phyloP scores from a whole-genome alignment of 2,113 vertebrate species.

The Pteronura brasiliensis region DNA sequence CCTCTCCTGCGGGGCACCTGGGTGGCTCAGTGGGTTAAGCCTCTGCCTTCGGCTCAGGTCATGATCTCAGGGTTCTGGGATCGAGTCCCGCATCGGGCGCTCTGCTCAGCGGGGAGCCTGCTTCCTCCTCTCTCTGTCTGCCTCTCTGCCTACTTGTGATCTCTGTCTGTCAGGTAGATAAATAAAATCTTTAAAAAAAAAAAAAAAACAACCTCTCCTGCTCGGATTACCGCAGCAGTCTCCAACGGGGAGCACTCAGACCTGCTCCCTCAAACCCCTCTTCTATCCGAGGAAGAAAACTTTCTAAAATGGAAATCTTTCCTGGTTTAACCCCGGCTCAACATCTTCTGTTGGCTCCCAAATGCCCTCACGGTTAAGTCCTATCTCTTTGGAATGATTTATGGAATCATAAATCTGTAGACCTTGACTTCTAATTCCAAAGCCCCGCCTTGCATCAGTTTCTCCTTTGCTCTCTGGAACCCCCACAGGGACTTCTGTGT shows the following conservation, averaged over 20 bases:
- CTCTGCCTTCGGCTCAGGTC: too few relatives aligned
- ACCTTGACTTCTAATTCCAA: background rate
- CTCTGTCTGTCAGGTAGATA: too few relatives aligned
- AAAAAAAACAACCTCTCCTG: background rate
- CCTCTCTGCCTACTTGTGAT: too few relatives aligned
- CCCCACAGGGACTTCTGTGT: background rate
- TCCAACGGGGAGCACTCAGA: background rate
- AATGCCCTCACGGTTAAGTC: background rate
- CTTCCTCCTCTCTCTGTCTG: too few relatives aligned
- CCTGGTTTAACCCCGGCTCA: background rate
- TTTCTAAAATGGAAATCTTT: constrained; percentile 12
- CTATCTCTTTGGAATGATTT: background rate
- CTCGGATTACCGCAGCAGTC: background rate
- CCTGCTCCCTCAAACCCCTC: background rate
- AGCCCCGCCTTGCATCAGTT: background rate
- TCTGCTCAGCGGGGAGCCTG: too few relatives aligned
- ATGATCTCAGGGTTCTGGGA: too few relatives aligned
- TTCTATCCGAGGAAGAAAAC: constrained; percentile 3
- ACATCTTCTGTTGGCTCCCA: background rate
- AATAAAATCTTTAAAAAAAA: too few relatives aligned
- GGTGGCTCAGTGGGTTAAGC: too few relatives aligned
- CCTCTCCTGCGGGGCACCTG: background rate
- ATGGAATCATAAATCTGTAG: background rate
- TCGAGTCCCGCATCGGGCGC: too few relatives aligned
- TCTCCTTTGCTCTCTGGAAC: background rate